These are phyloP conservation scores for Microcebus jonahi DNA, from an alignment of 2,113 vertebrate species.

Conservation along the genomic window DNA sequence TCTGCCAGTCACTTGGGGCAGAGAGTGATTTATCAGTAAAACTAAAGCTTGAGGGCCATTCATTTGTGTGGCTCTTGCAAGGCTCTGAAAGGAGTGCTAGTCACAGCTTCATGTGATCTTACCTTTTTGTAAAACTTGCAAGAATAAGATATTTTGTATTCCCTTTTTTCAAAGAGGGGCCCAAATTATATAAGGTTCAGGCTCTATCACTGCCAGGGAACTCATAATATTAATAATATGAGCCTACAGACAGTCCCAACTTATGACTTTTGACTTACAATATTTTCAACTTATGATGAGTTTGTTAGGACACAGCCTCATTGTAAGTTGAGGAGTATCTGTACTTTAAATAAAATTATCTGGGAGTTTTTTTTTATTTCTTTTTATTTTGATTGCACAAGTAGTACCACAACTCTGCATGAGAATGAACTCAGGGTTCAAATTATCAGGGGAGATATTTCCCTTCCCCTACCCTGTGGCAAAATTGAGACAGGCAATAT, in stretches of 20 bases:
- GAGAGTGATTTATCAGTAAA: neutral
- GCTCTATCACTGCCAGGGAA: neutral
- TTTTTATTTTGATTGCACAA: neutral
- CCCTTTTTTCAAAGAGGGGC: neutral
- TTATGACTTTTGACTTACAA: neutral
- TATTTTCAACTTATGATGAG: neutral
- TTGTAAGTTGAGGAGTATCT: neutral
- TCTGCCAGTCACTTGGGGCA: neutral
- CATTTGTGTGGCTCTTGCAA: neutral
- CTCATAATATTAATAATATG: neutral
- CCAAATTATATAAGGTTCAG: neutral
- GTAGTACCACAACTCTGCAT: neutral
- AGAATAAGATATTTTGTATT: neutral
- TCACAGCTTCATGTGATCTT: neutral
- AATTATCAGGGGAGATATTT: neutral
- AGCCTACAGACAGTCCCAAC: neutral
- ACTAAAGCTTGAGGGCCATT: neutral
- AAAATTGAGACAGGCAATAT: neutral
- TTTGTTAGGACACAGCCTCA: neutral
- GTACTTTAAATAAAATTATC: neutral
- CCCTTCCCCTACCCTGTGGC: neutral
- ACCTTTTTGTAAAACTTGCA: neutral
- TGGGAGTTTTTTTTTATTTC: neutral
- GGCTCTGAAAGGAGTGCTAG: neutral
- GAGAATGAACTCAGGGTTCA: neutral